Evolutionary conservation across 2,113 vertebrate species (phyloP), one percentile per base, ranked within the genome.

Genomic region (Cavia aperea): DNA sequence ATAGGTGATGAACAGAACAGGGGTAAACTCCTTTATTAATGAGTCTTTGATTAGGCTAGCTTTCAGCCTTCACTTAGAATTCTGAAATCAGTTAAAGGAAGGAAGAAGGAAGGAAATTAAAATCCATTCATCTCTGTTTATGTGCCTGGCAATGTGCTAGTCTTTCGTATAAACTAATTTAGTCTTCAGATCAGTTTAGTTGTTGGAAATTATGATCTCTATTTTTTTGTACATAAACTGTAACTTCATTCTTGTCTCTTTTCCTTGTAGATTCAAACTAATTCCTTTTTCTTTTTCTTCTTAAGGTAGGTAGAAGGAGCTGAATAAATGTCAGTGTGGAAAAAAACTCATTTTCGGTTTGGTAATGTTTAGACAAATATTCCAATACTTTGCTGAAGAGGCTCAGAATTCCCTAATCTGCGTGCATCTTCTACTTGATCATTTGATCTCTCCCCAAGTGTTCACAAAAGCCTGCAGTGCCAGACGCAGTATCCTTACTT

Each of bases 281-380:
- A 86, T 89, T 14, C 31, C 89, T 89, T 31, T 8, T 75, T 58
- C 56, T 58, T 58, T 58, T 19, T 19, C 81, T 21, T 10, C 15
- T 4, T 36, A 12, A 49, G 15, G 13, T 78, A 2, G 7, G 5
- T 49, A 86, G 21, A 54, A 92, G 13, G n/a, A 84, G 31, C 82
- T 93, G 84, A 92, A 83, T 81, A 75, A 90, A 90, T 89, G n/a
- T 58, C 86, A 88, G 18, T 26, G 60, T 86, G 21, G 39, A 14
- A 62, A 54, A 68, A 68, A 51, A 92, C 31, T 62, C 19, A 29
- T 86, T 94, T 82, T 90, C 33, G 65, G 5, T 88, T 95, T 88
- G 68, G 6, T 36, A 23, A 49, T 72, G 9, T 77, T 89, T 88
- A 86, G 60, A 73, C 62, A 78, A 19, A 62, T 78, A 49, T 43